Evolutionary conservation across 1,140 invertebrate genomes (phyloP).

Genomic region (Bombyx mandarina): DNA sequence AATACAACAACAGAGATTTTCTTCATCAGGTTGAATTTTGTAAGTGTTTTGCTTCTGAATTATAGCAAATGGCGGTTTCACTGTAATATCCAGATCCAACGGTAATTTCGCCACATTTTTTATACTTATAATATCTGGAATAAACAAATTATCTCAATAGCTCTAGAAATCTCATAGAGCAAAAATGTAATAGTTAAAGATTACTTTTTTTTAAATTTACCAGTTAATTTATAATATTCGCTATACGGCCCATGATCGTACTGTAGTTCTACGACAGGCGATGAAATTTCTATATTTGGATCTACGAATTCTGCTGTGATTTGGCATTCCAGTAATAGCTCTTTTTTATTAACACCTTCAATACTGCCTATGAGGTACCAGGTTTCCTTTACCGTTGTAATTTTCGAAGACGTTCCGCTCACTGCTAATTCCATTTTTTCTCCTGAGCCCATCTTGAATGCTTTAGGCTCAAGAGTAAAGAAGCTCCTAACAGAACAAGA

Average conservation of each 20-base stretch:
- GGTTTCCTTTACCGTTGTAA: constrained; percentile 45
- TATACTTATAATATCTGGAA: constrained; percentile 55
- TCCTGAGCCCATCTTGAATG: constrained; percentile 50
- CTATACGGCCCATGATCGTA: constrained; percentile 59
- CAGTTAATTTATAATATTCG: constrained; percentile 60
- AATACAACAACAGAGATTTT: constrained; percentile 47
- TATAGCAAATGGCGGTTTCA: constrained; percentile 53
- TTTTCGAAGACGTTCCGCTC: constrained; percentile 45
- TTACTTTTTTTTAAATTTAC: constrained; percentile 17
- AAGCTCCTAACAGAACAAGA: constrained; percentile 33
- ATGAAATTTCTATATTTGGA: constrained; percentile 55
- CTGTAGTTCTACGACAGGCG: constrained; percentile 39
- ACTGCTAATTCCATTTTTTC: constrained; percentile 50
- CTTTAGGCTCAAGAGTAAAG: constrained; percentile 48
- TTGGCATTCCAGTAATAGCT: constrained; percentile 49
- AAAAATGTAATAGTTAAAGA: too few relatives aligned
- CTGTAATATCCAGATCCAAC: constrained; percentile 45
- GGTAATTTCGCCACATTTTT: constrained; percentile 59
- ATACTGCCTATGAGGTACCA: constrained; percentile 60
- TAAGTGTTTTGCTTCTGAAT: constrained; percentile 45
- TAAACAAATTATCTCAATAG: neutral
- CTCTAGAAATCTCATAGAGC: neutral
- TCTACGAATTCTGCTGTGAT: constrained; percentile 55
- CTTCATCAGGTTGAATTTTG: constrained; percentile 37
- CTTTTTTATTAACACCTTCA: constrained; percentile 62